A percentile compares a stretch with the other conserved stretches of the same genome.
Conservation (phyloP, 1,140 invertebrate species). For the Leguminivora glycinivorella region DNA sequence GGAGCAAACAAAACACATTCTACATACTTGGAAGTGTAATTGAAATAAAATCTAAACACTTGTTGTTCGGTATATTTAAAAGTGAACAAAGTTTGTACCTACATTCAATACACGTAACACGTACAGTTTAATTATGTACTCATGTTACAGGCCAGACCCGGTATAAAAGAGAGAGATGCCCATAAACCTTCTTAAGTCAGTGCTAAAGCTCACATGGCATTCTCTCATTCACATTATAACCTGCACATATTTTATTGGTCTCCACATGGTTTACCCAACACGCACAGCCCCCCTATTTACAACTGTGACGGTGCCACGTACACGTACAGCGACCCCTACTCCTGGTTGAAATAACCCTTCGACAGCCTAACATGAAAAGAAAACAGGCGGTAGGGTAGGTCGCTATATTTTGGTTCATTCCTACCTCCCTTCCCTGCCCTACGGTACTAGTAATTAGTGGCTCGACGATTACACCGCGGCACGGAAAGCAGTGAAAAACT, state of each 20-base stretch:
- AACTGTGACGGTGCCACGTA: constrained; percentile 10
- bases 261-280: constrained; percentile 26
- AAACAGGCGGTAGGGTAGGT: background rate
- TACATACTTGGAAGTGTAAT: too few relatives aligned
- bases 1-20: too few relatives aligned
- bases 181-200: constrained; percentile 30
- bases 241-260: constrained; percentile 32
- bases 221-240: constrained; percentile 34
- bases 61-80: too few relatives aligned
- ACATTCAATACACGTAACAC: too few relatives aligned
- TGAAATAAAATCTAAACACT: too few relatives aligned
- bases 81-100: too few relatives aligned
- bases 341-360: background rate
- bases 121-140: too few relatives aligned
- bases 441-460: constrained; percentile 32
- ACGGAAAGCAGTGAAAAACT: constrained; percentile 31
- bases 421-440: constrained; percentile 19
- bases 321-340: background rate
- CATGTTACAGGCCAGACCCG: too few relatives aligned
- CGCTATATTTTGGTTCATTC: constrained; percentile 1
- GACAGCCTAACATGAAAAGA: background rate
- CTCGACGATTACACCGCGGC: constrained; percentile 32
- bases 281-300: constrained; percentile 22
- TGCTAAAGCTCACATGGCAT: constrained; percentile 31
- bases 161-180: background rate